phyloP scores from a whole-genome alignment of 35 echinoderm and acorn worm genomes.

The Amphiura filiformis region DNA sequence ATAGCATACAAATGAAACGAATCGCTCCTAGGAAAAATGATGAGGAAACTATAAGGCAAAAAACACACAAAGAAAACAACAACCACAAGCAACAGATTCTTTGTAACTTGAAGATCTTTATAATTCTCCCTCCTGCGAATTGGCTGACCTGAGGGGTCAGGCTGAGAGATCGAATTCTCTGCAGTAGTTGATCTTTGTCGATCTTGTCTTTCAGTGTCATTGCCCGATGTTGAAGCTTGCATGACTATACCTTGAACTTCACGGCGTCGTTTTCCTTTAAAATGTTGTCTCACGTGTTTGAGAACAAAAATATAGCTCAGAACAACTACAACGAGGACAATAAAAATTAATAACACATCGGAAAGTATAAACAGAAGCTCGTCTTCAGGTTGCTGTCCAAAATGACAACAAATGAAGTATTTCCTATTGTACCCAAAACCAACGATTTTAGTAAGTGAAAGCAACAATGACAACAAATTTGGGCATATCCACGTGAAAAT shows the following conservation, averaged over 20 bases:
- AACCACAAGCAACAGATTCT: constrained; percentile 64
- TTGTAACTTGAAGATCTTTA: no score
- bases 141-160: not conserved
- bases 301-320: no score
- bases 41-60: constrained; percentile 27
- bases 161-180: not conserved
- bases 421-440: not conserved
- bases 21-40: not conserved
- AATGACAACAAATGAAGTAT: not conserved
- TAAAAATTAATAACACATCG: no score
- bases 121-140: constrained; percentile 1
- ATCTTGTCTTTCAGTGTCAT: no score
- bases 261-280: not conserved
- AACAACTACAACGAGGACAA: no score
- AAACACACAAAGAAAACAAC: constrained; percentile 39
- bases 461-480: not conserved
- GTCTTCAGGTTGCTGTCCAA: not conserved
- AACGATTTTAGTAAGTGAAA: not conserved
- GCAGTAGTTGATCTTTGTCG: no score
- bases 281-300: not conserved
- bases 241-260: no score
- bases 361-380: no score
- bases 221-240: no score
- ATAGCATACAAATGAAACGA: constrained; percentile 9
- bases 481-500: not conserved